A percentile compares a stretch with the other conserved stretches of the same genome.
phyloP scores from a whole-genome alignment of 2,113 vertebrate species.

The Arenaria interpres region DNA sequence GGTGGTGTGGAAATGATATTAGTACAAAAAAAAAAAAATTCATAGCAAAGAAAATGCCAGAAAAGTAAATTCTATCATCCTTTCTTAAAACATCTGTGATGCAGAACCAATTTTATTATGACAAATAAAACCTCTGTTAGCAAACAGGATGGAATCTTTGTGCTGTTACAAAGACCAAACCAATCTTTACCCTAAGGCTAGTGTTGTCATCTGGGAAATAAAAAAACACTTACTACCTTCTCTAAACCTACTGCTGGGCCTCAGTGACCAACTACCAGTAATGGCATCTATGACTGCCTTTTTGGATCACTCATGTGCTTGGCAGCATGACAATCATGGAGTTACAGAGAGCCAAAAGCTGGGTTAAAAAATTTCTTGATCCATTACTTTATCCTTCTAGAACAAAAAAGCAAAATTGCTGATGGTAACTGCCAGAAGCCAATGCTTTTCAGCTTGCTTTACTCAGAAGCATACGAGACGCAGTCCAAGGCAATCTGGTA shows the following conservation, averaged over 20 bases:
- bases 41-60: not conserved
- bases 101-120: not conserved
- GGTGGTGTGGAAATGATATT: not conserved
- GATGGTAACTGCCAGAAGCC: not conserved
- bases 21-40: not conserved
- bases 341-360: not conserved
- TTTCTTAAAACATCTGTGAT: not conserved
- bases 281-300: not conserved
- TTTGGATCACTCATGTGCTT: not conserved
- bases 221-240: not conserved
- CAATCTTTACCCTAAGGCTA: not conserved
- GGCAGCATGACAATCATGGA: not conserved
- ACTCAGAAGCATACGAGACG: not conserved
- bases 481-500: not conserved
- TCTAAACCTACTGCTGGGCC: not conserved
- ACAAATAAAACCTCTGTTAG: constrained; percentile 9
- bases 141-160: not conserved
- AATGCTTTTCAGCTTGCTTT: not conserved
- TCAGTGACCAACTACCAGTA: not conserved
- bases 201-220: not conserved
- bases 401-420: not conserved
- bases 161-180: not conserved
- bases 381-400: not conserved
- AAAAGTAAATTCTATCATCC: not conserved
- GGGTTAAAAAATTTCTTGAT: not conserved